Conservation (phyloP, 2,113 vertebrate species). For the Notothenia coriiceps region DNA sequence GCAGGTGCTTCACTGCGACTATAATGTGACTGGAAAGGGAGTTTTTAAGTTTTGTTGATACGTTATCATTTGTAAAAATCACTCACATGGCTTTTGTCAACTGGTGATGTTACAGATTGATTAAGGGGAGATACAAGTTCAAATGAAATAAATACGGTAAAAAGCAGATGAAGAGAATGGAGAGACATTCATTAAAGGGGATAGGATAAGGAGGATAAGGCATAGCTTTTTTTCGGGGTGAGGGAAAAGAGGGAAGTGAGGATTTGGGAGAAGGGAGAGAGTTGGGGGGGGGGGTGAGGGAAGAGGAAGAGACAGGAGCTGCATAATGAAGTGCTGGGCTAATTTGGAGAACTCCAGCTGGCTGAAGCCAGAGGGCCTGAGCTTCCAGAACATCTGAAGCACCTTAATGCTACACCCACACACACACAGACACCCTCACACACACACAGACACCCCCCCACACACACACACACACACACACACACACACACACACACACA, state of each 20-base stretch:
- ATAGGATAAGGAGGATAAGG: background rate
- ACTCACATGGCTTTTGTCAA: background rate
- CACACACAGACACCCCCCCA: slow-evolving; percentile 15
- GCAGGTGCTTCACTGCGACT: slow-evolving; percentile 34
- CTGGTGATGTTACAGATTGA: background rate
- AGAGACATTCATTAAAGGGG: background rate
- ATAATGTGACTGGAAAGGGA: background rate
- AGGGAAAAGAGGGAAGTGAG: slow-evolving; percentile 39
- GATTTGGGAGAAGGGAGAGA: background rate
- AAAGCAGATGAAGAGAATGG: background rate
- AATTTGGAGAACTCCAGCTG: slow-evolving; percentile 95
- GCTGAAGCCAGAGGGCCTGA: slow-evolving; percentile 92
- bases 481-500: slow-evolving; percentile 12
- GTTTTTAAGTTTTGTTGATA: slow-evolving; percentile 3
- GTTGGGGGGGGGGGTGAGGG: background rate
- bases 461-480: slow-evolving; percentile 26
- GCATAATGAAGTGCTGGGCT: slow-evolving; percentile 92
- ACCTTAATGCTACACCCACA: slow-evolving; percentile 61
- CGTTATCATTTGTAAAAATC: background rate
- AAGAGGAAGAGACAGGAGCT: slow-evolving; percentile 74
- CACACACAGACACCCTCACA: slow-evolving; percentile 44
- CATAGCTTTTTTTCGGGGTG: slow-evolving; percentile 25
- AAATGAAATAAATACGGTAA: background rate
- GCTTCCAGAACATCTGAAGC: slow-evolving; percentile 80
- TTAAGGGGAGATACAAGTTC: background rate